phyloP scores from a whole-genome alignment of 2,888 invertebrate species.

The Ornithoptera priamus region DNA sequence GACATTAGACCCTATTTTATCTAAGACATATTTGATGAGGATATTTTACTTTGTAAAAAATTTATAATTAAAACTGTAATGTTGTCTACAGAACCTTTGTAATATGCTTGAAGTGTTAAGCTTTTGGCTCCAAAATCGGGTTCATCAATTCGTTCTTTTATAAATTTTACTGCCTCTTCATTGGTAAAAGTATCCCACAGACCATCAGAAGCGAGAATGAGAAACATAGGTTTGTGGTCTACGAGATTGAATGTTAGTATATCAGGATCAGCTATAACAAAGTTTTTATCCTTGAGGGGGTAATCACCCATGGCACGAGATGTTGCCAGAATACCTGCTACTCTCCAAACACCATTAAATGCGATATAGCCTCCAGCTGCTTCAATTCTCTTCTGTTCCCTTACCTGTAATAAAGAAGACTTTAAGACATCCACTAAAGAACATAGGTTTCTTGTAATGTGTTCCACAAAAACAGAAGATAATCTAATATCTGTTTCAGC shows the following conservation, averaged over 20 bases:
- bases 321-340: conserved; percentile 96
- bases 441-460: too few relatives aligned
- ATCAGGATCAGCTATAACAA: conserved; percentile 97
- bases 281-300: conserved; percentile 94
- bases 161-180: conserved; percentile 94
- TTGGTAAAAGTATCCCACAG: conserved; percentile 98
- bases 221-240: conserved; percentile 92
- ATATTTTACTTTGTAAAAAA: conserved; percentile 80
- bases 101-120: conserved; percentile 93
- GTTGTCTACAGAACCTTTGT: conserved; percentile 96
- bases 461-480: too few relatives aligned
- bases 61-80: conserved; percentile 96
- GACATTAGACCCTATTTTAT: conserved; percentile 32
- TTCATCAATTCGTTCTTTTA: conserved; percentile 91
- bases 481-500: too few relatives aligned
- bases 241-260: conserved; percentile 93
- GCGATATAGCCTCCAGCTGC: conserved; percentile 97
- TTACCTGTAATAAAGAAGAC: conserved; percentile 77
- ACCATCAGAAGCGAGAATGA: conserved; percentile 96
- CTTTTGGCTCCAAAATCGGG: conserved; percentile 95
- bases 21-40: conserved; percentile 45
- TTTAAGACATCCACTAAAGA: too few relatives aligned
- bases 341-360: conserved; percentile 97
- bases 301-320: conserved; percentile 97
- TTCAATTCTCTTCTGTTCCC: conserved; percentile 94